phyloP scores from a whole-genome alignment of 2,888 invertebrate genomes.

The Pyrochroa serraticornis region DNA sequence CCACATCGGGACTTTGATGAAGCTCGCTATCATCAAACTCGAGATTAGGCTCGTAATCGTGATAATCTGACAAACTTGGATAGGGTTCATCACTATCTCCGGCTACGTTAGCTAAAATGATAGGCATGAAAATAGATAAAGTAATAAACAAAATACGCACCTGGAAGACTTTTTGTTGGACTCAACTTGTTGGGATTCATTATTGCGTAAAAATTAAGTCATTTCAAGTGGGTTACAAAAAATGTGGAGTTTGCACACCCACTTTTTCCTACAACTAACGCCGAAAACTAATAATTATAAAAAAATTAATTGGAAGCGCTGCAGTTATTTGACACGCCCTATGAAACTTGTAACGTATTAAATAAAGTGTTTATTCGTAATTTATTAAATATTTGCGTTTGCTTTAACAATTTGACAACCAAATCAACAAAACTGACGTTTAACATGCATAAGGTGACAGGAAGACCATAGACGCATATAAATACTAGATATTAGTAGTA shows the following conservation, averaged over 20 bases:
- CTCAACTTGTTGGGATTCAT: slow-evolving; percentile 20
- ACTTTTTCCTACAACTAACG: slow-evolving; percentile 4
- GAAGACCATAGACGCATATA: no score
- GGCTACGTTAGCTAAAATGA: slow-evolving; percentile 23
- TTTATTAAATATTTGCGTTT: slow-evolving; percentile 11
- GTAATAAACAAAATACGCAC: slow-evolving; percentile 2
- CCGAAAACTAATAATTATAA: neutral
- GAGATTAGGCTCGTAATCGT: slow-evolving; percentile 93
- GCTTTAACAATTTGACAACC: slow-evolving; percentile 16
- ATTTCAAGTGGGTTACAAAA: slow-evolving; percentile 13
- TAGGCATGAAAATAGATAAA: neutral
- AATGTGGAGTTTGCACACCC: slow-evolving; percentile 15
- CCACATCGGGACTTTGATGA: slow-evolving; percentile 66
- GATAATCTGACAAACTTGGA: slow-evolving; percentile 88
- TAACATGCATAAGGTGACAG: neutral
- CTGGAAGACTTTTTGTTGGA: slow-evolving; percentile 16
- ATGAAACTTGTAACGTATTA: neutral
- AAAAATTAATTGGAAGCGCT: neutral
- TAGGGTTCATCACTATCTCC: slow-evolving; percentile 69
- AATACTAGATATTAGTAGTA: no score
- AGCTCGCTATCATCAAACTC: slow-evolving; percentile 96
- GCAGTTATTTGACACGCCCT: neutral
- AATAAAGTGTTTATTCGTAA: neutral
- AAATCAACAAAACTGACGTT: slow-evolving; percentile 3
- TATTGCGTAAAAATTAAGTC: slow-evolving; percentile 20